These are phyloP conservation scores for Ia io DNA, from an alignment of 2,113 vertebrate species.

Conservation along the genomic window DNA sequence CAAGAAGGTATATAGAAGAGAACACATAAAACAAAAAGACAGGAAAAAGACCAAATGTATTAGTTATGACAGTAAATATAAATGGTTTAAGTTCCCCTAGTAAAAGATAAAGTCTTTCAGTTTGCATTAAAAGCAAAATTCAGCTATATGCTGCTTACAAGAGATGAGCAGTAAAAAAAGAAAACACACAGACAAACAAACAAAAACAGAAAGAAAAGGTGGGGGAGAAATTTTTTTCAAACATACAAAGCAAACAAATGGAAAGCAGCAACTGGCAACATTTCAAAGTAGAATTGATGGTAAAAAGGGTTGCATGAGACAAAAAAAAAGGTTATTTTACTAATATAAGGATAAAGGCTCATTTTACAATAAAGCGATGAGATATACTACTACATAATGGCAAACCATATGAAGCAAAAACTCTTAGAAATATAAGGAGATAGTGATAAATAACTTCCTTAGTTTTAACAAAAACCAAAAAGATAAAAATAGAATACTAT, in stretches of 20 bases:
- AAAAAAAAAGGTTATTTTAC: constrained; percentile 23
- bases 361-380: neutral
- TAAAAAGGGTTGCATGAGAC: constrained; percentile 27
- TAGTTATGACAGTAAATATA: constrained; percentile 59
- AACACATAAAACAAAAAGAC: constrained; percentile 55
- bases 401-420: constrained; percentile 4
- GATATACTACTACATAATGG: neutral
- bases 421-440: neutral
- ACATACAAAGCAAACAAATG: constrained; percentile 35
- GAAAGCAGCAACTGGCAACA: neutral
- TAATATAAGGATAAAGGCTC: neutral
- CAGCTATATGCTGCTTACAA: constrained; percentile 3
- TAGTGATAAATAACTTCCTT: neutral
- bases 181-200: neutral
- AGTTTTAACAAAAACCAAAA: neutral
- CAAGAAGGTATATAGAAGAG: constrained; percentile 55
- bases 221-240: constrained; percentile 45
- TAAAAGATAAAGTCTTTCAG: constrained; percentile 61
- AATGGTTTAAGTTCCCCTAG: constrained; percentile 60
- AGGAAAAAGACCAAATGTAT: constrained; percentile 41
- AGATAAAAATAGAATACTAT: constrained; percentile 1
- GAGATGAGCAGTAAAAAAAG: neutral
- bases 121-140: constrained; percentile 62
- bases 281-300: constrained; percentile 44
- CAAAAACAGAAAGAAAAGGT: neutral